phyloP scores from a whole-genome alignment of 2,888 invertebrate species.

The Carabus problematicus region DNA sequence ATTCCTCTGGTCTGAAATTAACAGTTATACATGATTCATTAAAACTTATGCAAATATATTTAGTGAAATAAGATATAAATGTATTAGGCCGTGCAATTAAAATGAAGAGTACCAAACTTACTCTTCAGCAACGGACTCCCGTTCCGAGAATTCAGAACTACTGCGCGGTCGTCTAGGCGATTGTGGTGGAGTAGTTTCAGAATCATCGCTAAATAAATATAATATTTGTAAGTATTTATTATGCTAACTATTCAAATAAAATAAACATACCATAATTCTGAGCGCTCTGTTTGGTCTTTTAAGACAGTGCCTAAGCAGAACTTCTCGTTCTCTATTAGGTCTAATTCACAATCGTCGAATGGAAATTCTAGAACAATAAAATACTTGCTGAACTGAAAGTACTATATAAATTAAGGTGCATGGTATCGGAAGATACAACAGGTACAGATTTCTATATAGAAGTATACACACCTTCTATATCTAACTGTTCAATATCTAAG shows the following conservation, averaged over 20 bases:
- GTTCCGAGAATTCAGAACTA: not conserved
- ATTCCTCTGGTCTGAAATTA: conserved; percentile 20
- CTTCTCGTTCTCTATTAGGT: not conserved
- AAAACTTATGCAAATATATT: not conserved
- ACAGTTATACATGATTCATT: not conserved
- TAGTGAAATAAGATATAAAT: not conserved
- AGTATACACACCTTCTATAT: not conserved
- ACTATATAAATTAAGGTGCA: not conserved
- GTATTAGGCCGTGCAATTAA: no score
- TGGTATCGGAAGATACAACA: not conserved
- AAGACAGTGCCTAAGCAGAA: not conserved
- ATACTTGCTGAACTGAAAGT: not conserved
- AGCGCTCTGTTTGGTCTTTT: not conserved
- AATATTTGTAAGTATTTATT: no score
- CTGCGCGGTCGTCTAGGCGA: not conserved
- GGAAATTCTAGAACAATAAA: not conserved
- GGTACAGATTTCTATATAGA: not conserved
- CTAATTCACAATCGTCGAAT: not conserved
- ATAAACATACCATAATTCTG: no score
- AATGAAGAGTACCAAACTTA: not conserved
- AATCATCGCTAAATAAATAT: no score
- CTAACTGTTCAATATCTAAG: not conserved
- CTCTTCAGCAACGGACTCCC: not conserved
- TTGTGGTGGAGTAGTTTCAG: not conserved
- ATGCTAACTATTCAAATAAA: no score